Percentiles rank a stretch among this genome's conserved stretches.
Evolutionary conservation across 2,888 invertebrate genomes (phyloP).

Genomic region (Acanthosoma haemorrhoidale): DNA sequence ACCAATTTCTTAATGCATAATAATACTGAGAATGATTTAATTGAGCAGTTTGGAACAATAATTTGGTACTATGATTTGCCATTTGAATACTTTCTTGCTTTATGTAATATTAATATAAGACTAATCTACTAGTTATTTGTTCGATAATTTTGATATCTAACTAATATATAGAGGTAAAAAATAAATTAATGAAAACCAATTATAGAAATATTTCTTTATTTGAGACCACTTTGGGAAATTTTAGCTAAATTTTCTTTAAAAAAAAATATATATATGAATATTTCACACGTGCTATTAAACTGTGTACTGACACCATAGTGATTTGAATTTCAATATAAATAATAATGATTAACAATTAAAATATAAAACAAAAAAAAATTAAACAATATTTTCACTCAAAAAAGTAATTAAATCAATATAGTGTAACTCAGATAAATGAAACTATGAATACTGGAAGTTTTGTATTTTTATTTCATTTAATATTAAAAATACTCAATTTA

Average conservation of each 20-base stretch:
- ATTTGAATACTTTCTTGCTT: too few relatives aligned
- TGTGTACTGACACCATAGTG: background rate
- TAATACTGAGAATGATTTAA: too few relatives aligned
- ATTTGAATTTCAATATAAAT: background rate
- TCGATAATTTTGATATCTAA: too few relatives aligned
- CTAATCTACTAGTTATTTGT: too few relatives aligned
- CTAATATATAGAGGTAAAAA: too few relatives aligned
- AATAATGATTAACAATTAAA: slow-evolving; percentile 3
- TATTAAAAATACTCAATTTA: slow-evolving; percentile 2
- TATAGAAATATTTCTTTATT: slow-evolving; percentile 11
- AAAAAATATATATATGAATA: background rate
- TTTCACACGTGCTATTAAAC: background rate
- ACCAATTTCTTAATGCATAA: too few relatives aligned
- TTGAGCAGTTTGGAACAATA: too few relatives aligned
- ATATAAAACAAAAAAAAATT: slow-evolving; percentile 15
- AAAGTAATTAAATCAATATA: background rate
- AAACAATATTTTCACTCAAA: background rate
- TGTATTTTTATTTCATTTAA: background rate
- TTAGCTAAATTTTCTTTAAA: background rate
- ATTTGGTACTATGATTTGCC: too few relatives aligned
- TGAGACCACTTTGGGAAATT: slow-evolving; percentile 1
- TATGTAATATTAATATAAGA: too few relatives aligned
- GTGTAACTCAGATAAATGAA: background rate
- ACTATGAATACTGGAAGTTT: slow-evolving; percentile 7
- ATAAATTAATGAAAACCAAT: background rate